Evolutionary conservation across 2,113 vertebrate species (phyloP), one percentile per base, ranked within the genome.

Genomic region (Recurvirostra avosetta): DNA sequence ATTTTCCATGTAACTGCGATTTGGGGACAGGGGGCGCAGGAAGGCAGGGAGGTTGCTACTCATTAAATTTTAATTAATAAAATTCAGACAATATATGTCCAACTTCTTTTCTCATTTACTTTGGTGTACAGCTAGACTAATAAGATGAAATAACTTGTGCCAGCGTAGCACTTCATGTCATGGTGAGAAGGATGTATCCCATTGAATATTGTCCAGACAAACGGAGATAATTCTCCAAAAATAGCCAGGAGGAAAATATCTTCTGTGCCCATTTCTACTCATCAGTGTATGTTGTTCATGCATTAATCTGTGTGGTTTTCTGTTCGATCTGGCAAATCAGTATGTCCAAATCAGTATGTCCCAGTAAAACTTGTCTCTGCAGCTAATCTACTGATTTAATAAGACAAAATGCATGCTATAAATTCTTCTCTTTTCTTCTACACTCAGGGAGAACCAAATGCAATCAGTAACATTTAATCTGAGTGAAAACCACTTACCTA

Each of bases 301-400:
- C 40, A 34, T 86, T 88, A 66, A 55, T 86, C n/a, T 67, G 47
- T 66, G 59, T 73, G 59, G 8, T 67, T 84, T 94, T 89, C 72
- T 77, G 17, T 84, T 92, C 72, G 41, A 41, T 71, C 43, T 84
- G 43, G 65, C 14, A 76, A 92, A 92, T 87, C 76, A 89, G 52
- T 80, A 66, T 10, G 5, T 55, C 61, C 68, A 56, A 86, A 74
- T 38, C 65, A 38, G 38, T 38, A 38, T 38, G 38, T 68, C 38
- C 23, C 73, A 40, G 63, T 77, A 92, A 92, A 89, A 71, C 26
- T 43, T 78, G 29, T 47, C 91, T 95, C 34, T 92, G 23, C 23
- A 91, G 68, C 23, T 92, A 52, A 78, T 67, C 49, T 90, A 55
- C 36, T 75, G 59, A 67, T 84, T 63, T 81, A 86, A 50, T 74